phyloP scores from a whole-genome alignment of 2,888 invertebrate species.

The Ditylenchus weischeri region DNA sequence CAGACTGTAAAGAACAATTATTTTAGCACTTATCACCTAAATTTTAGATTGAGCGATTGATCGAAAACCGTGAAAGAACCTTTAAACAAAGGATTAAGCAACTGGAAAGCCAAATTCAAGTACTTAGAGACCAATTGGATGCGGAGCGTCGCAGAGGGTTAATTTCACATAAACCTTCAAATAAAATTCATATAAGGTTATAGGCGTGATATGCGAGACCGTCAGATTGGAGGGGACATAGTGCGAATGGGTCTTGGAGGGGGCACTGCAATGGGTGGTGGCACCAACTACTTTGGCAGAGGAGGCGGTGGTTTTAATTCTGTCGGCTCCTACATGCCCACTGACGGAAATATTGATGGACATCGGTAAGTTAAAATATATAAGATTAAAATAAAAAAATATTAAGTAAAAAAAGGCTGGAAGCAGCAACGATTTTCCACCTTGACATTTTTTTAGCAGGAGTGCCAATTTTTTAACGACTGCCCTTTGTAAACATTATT shows the following conservation, averaged over 20 bases:
- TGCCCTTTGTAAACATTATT: too few relatives aligned
- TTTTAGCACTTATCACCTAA: too few relatives aligned
- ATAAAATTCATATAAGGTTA: too few relatives aligned
- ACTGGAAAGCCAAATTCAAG: constrained; percentile 52
- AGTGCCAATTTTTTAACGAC: too few relatives aligned
- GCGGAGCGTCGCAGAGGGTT: constrained; percentile 44
- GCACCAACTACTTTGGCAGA: constrained; percentile 24
- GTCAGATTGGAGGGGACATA: constrained; percentile 50
- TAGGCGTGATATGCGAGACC: constrained; percentile 48
- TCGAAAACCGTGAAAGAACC: constrained; percentile 55
- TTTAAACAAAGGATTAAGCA: constrained; percentile 54
- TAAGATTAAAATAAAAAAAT: too few relatives aligned
- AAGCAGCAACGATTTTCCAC: too few relatives aligned
- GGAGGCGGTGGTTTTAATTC: constrained; percentile 31
- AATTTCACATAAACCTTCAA: too few relatives aligned
- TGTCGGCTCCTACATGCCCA: constrained; percentile 42
- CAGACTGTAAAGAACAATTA: too few relatives aligned
- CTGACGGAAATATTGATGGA: constrained; percentile 46
- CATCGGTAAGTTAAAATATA: constrained; percentile 19
- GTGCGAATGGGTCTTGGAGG: constrained; percentile 39
- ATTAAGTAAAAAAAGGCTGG: too few relatives aligned
- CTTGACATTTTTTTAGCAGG: too few relatives aligned
- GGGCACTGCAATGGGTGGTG: constrained; percentile 27
- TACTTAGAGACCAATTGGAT: constrained; percentile 55
- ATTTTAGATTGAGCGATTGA: constrained; percentile 53